Evolutionary conservation across 2,888 invertebrate species (phyloP).

Genomic region (Ichneumoninae sp.): DNA sequence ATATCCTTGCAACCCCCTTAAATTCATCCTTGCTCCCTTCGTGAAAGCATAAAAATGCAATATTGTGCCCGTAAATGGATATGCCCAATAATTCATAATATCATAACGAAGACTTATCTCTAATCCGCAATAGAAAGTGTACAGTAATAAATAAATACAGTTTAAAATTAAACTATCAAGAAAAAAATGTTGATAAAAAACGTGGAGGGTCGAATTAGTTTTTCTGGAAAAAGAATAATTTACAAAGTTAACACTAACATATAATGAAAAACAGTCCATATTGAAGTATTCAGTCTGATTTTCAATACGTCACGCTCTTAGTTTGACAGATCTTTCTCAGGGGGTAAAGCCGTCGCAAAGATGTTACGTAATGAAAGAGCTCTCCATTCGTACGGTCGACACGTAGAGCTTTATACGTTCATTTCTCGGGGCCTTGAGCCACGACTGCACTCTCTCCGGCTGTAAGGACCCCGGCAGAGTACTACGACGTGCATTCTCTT

Average conservation of each 20-base stretch:
- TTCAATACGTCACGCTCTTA: not conserved
- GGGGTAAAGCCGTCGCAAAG: not conserved
- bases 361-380: constrained; percentile 3
- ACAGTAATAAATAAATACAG: too few relatives aligned
- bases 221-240: not conserved
- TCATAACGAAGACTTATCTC: constrained; percentile 7
- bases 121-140: not conserved
- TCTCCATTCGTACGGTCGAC: constrained; percentile 23
- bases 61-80: constrained; percentile 1
- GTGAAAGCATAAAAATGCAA: constrained; percentile 25
- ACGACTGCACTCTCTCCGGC: constrained; percentile 12
- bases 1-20: constrained; percentile 13
- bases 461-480: not conserved
- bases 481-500: constrained; percentile 4
- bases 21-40: not conserved
- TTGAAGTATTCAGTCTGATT: not conserved
- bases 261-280: not conserved
- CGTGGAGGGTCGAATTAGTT: not conserved
- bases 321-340: not conserved
- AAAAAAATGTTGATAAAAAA: not conserved
- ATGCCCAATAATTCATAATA: not conserved
- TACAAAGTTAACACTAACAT: not conserved
- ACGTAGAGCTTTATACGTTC: constrained; percentile 19
- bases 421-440: constrained; percentile 3
- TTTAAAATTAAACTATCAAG: not conserved